Conservation (phyloP, 1,140 invertebrate genomes). For the Temnothorax longispinosus region DNA sequence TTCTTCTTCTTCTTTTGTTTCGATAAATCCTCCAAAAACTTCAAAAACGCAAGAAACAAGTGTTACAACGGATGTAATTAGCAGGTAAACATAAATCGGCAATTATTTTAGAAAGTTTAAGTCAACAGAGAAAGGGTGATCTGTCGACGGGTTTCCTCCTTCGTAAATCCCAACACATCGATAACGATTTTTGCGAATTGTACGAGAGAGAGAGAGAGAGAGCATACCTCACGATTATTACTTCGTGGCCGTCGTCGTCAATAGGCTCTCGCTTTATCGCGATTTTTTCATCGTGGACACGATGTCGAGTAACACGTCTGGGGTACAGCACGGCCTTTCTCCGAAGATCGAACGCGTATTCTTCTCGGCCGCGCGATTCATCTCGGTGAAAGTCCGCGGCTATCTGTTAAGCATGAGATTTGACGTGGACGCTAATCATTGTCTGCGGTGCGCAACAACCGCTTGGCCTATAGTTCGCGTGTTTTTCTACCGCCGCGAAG, state of each 20-base stretch:
- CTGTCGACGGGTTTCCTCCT: not conserved
- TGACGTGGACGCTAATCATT: conserved; percentile 57
- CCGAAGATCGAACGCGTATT: conserved; percentile 47
- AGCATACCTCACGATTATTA: conserved; percentile 11
- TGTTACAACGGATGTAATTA: not conserved
- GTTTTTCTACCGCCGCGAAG: not conserved
- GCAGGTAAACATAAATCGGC: not conserved
- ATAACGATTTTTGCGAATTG: conserved; percentile 32
- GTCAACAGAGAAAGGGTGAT: not conserved
- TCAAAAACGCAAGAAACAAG: not conserved
- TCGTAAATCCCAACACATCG: conserved; percentile 8
- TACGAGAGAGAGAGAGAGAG: not conserved
- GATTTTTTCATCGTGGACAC: conserved; percentile 45
- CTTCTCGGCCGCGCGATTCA: conserved; percentile 34
- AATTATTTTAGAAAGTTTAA: conserved; percentile 19
- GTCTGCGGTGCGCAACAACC: conserved; percentile 26
- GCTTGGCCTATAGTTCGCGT: conserved; percentile 10
- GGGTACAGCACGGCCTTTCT: conserved; percentile 43
- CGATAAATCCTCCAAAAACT: not conserved
- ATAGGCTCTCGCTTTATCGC: conserved; percentile 41
- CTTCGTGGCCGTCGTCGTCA: not conserved
- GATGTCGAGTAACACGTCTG: conserved; percentile 35
- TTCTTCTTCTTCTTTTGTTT: not conserved
- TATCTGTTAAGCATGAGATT: conserved; percentile 47
- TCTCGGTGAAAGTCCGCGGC: conserved; percentile 47